Evolutionary conservation across 2,797 vertebrate species (phyloP), one percentile per base, ranked within the genome.

Genomic region (Amblyopsis hoosieri): DNA sequence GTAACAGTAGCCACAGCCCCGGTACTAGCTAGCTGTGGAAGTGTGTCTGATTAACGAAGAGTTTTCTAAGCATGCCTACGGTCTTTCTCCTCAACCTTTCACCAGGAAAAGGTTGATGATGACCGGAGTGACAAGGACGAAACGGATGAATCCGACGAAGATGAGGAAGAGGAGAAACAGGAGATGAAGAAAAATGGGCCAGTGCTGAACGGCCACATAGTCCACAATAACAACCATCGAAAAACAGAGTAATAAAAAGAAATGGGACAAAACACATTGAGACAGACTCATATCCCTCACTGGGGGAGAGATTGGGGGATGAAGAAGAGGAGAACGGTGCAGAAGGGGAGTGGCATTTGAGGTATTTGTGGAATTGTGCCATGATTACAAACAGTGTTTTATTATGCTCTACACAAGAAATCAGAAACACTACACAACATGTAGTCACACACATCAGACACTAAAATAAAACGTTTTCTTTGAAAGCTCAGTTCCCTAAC

Each of bases 51-150:
- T 67, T 67, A 19, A 62, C 53, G 31, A 62, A 2, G 0, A 23
- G 2, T 61, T 67, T 29, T 62, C 31, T 45, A 9, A 69, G 47
- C 0, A 0, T 5, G 3, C 42, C 12, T 42, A 29, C 50, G 42
- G 10, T 6, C 13, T 29, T 5, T 54, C 49, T 45, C 45, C 37
- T 1, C 49, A 9, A 31, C 53, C 46, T 2, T 54, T 64, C 12
- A 10, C 6, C 64, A 89, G 86, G 92, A 97, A 91, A 91, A 93
- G 46, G 93, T 97, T 55, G 94, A 99, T 55, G 97, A 99, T 0
- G 96, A 96, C 67, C 90, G 97, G 66, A 98, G 97, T 0, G 97
- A 99, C 85, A 91, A 91, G 0, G 97, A 98, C 0, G 97, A 99
- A 89, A 98, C 96, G 0, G 91, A 94, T 4, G 72, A 92, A 70